Evolutionary conservation across 2,888 invertebrate species (phyloP).

Genomic region (Megaustenia siamemsis): DNA sequence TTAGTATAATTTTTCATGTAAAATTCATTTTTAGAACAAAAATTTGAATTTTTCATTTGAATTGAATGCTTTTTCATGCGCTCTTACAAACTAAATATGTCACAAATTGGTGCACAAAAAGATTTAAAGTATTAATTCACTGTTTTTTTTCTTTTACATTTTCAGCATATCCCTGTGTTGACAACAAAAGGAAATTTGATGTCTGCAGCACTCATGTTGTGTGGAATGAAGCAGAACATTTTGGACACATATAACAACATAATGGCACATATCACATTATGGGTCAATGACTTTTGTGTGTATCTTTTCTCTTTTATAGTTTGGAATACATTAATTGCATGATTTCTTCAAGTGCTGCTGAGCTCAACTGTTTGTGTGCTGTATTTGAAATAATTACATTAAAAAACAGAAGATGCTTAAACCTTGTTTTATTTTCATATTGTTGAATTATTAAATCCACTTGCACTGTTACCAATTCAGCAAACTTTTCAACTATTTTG

Average conservation of each 20-base stretch:
- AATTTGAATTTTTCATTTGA: too few relatives aligned
- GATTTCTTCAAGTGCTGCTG: neutral
- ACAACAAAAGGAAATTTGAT: slow-evolving; percentile 63
- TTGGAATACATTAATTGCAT: slow-evolving; percentile 52
- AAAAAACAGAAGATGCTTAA: neutral
- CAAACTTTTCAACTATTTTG: neutral
- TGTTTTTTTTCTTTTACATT: slow-evolving; percentile 31
- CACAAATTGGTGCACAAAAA: neutral
- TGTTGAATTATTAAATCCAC: neutral
- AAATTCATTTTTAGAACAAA: too few relatives aligned
- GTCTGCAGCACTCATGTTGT: slow-evolving; percentile 69
- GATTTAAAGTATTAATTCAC: neutral
- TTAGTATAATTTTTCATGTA: too few relatives aligned
- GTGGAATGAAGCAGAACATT: slow-evolving; percentile 68
- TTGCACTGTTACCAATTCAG: neutral
- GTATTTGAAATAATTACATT: neutral
- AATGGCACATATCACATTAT: slow-evolving; percentile 67
- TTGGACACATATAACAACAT: slow-evolving; percentile 65
- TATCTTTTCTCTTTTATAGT: slow-evolving; percentile 72
- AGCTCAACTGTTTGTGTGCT: neutral
- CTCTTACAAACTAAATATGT: neutral
- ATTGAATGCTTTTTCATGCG: too few relatives aligned
- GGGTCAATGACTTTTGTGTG: slow-evolving; percentile 69
- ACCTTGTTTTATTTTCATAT: neutral
- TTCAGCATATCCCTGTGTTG: slow-evolving; percentile 68